These are phyloP conservation scores for Hypothenemus hampei DNA, from an alignment of 1,140 invertebrate genomes.

Conservation along the genomic window DNA sequence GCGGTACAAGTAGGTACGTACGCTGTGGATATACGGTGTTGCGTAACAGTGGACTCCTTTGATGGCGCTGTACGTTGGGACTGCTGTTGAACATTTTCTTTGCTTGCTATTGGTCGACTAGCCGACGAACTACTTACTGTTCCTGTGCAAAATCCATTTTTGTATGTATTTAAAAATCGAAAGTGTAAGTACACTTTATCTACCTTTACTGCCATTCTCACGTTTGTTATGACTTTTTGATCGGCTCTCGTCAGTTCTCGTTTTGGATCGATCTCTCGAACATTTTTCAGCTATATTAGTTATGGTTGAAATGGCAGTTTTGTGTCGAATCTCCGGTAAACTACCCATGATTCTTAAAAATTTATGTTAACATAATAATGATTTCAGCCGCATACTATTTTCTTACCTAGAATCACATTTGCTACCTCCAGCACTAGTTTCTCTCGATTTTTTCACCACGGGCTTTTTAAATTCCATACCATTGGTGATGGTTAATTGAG, in stretches of 20 bases:
- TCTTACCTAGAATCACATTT: slow-evolving; percentile 14
- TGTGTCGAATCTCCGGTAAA: slow-evolving; percentile 46
- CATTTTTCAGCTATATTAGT: slow-evolving; percentile 43
- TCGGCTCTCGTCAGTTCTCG: slow-evolving; percentile 33
- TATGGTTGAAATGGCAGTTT: slow-evolving; percentile 47
- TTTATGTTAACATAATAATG: background rate
- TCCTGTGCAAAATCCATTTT: slow-evolving; percentile 85
- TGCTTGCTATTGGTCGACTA: background rate
- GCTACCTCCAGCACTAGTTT: slow-evolving; percentile 26
- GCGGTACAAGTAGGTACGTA: slow-evolving; percentile 44
- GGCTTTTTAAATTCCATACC: slow-evolving; percentile 38
- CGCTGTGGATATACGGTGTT: slow-evolving; percentile 41
- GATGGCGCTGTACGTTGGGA: background rate
- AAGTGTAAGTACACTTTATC: slow-evolving; percentile 64
- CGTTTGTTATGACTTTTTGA: slow-evolving; percentile 29
- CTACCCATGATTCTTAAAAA: slow-evolving; percentile 28
- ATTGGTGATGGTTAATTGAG: slow-evolving; percentile 35
- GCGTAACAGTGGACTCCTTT: slow-evolving; percentile 18
- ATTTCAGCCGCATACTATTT: background rate
- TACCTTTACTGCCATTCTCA: slow-evolving; percentile 34
- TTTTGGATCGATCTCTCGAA: slow-evolving; percentile 34
- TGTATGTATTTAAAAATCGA: slow-evolving; percentile 88
- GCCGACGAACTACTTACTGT: slow-evolving; percentile 10
- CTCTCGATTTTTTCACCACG: slow-evolving; percentile 21
- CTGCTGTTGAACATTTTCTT: slow-evolving; percentile 12